Conservation (phyloP, 1,140 invertebrate genomes). For the Teleopsis dalmanni region DNA sequence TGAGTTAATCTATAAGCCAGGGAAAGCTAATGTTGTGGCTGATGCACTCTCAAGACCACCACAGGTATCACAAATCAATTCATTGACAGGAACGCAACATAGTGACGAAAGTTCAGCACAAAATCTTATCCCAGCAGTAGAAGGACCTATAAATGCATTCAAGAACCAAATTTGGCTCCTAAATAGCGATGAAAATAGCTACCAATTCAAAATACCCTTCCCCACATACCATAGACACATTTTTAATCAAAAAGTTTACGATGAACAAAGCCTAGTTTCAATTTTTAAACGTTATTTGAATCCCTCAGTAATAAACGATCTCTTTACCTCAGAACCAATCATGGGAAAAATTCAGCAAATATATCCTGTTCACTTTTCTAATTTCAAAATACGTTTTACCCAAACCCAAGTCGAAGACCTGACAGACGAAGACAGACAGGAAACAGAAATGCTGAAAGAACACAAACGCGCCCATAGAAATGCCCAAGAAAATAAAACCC, state of each 20-base stretch:
- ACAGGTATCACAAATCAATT: too few relatives aligned
- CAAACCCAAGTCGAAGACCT: conserved; percentile 12
- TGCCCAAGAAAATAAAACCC: conserved; percentile 11
- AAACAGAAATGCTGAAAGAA: conserved; percentile 7
- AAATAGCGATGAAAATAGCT: conserved; percentile 36
- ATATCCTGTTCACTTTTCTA: conserved; percentile 13
- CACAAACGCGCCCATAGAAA: conserved; percentile 17
- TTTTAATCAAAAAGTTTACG: conserved; percentile 29
- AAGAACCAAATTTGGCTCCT: conserved; percentile 14
- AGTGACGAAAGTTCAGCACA: too few relatives aligned
- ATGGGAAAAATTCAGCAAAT: conserved; percentile 14
- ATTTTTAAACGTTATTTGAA: conserved; percentile 9
- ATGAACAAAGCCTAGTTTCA: conserved; percentile 15
- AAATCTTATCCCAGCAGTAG: too few relatives aligned
- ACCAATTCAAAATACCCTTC: conserved; percentile 32
- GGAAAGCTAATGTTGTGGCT: conserved; percentile 24
- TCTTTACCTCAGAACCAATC: conserved; percentile 10
- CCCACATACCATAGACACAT: conserved; percentile 38
- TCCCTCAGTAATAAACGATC: conserved; percentile 11
- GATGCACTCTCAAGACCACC: conserved; percentile 18
- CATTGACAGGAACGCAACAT: too few relatives aligned
- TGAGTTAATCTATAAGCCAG: conserved; percentile 42
- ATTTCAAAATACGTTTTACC: conserved; percentile 12
- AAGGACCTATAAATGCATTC: too few relatives aligned
- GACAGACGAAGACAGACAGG: conserved; percentile 7